Evolutionary conservation across 2,113 vertebrate genomes (phyloP), one percentile per base, ranked within the genome.

Genomic region (Sinosuthora webbiana): DNA sequence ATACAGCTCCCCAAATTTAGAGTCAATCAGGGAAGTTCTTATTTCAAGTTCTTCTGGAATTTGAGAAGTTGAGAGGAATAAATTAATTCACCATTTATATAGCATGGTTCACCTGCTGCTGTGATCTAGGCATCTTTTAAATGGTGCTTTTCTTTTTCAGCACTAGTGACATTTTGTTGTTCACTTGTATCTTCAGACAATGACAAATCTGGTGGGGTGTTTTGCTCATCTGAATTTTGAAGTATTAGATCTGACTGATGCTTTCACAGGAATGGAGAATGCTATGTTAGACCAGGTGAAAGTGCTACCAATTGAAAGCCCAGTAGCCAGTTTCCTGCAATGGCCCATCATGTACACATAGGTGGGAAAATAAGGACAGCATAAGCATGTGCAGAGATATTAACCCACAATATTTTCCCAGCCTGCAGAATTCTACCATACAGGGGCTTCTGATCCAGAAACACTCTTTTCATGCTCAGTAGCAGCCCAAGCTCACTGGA

Each of bases 291-390:
- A 63, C 30, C 23, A 60, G 13, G 27, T 45, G 44, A 47, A 80
- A 76, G n/a, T 6, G 11, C 42, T n/a, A 12, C 28, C n/a, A 24
- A 31, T 53, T 28, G n/a, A 84, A 87, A 81, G 9, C 7, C 60
- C 47, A 28, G 19, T 8, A 52, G 27, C 11, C 23, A 13, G 28
- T 53, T 57, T 18, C 25, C 56, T 55, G 23, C 55, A 49, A 42
- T 23, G 25, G 10, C 25, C 65, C 28, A 30, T 12, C 33, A 15
- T 2, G 42, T 30, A 28, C 52, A 8, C 0, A 0, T 8, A 49
- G 37, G 6, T 31, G 42, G 62, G 56, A 70, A 53, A 31, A 28
- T 10, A 50, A 84, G 65, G 59, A 13, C 17, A 49, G 22, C 28
- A 30, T 11, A 70, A 76, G 8, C 2, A 0, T 31, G 8, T 52